Percentiles rank a stretch among this genome's conserved stretches.
Conservation (phyloP, 2,113 vertebrate species). For the Paedocypris sp. region DNA sequence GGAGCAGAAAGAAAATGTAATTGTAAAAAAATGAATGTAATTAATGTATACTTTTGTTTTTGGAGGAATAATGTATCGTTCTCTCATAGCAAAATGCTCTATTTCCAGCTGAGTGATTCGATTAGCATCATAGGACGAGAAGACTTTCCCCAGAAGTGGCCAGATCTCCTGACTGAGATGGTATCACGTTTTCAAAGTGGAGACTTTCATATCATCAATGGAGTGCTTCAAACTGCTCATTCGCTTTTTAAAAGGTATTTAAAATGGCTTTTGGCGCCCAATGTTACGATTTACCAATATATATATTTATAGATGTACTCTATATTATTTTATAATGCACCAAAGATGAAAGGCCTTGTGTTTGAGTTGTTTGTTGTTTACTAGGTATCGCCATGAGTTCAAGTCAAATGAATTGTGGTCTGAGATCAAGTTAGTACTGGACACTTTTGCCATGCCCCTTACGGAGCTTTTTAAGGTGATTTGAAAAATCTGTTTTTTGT, state of each 20-base stretch:
- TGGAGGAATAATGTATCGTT: too few species aligned
- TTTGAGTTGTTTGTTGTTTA: background rate
- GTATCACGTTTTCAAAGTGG: conserved; percentile 92
- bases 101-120: conserved; percentile 82
- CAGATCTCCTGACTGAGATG: conserved; percentile 92
- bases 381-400: conserved; percentile 95
- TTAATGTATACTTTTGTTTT: too few species aligned
- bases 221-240: conserved; percentile 89
- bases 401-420: conserved; percentile 96
- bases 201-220: conserved; percentile 96
- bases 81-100: too few species aligned
- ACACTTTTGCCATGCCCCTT: conserved; percentile 89
- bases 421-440: conserved; percentile 94
- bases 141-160: conserved; percentile 97
- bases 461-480: conserved; percentile 94
- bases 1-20: too few species aligned
- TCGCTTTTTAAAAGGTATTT: conserved; percentile 90
- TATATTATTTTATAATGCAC: background rate
- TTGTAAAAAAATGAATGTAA: too few species aligned
- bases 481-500: background rate
- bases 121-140: conserved; percentile 97
- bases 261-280: too few species aligned
- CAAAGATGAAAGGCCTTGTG: background rate
- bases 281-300: background rate
- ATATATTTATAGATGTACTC: background rate